phyloP scores from a whole-genome alignment of 2,888 invertebrate species.

The Heteromyza rotundicornis region DNA sequence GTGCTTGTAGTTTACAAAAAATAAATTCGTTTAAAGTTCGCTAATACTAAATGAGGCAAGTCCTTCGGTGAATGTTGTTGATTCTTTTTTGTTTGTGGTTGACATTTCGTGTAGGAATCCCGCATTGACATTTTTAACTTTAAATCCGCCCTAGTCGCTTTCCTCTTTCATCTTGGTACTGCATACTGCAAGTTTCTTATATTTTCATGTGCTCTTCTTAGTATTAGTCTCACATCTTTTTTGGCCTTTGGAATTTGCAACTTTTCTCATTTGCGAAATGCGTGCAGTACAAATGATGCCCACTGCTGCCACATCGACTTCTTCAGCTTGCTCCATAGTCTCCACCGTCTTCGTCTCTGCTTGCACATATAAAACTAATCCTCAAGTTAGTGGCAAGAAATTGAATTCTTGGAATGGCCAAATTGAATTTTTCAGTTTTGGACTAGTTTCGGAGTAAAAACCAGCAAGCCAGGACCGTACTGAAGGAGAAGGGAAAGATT shows the following conservation, averaged over 20 bases:
- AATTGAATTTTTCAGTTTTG: constrained; percentile 43
- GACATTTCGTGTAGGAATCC: too few species aligned
- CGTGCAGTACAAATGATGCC: constrained; percentile 20
- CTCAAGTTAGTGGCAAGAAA: constrained; percentile 54
- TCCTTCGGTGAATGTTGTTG: too few species aligned
- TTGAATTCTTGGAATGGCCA: constrained; percentile 54
- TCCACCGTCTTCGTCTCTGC: too few species aligned
- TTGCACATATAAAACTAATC: constrained; percentile 46
- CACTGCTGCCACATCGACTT: too few species aligned
- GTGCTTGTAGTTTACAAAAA: too few species aligned
- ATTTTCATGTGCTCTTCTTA: background rate
- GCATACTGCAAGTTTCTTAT: background rate
- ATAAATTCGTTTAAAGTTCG: too few species aligned
- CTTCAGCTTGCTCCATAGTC: too few species aligned
- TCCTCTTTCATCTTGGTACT: too few species aligned
- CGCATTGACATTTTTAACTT: too few species aligned
- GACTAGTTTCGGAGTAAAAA: background rate
- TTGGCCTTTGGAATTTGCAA: constrained; percentile 40
- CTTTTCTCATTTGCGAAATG: constrained; percentile 52
- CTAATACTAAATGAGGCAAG: too few species aligned
- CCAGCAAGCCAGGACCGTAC: background rate
- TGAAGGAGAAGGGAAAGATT: background rate
- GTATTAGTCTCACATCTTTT: constrained; percentile 30
- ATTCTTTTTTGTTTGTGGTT: too few species aligned
- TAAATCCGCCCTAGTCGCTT: too few species aligned